A percentile compares a stretch with the other conserved stretches of the same genome.
These are phyloP conservation scores for Muscicapa adusta DNA, from an alignment of 2,113 vertebrate genomes.

Conservation along the genomic window DNA sequence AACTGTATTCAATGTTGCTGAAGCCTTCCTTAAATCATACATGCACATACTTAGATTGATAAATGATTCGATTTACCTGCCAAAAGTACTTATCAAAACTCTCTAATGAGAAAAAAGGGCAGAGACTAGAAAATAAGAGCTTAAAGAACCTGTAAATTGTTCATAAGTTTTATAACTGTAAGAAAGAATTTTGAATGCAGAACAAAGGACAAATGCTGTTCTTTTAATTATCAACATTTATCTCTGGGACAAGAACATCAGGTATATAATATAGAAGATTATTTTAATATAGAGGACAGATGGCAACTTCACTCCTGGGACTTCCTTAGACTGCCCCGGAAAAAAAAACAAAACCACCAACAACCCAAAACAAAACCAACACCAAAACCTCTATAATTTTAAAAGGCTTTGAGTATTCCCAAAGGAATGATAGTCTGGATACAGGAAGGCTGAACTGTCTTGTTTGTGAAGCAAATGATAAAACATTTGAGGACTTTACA, in stretches of 20 bases:
- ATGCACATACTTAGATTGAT: not conserved
- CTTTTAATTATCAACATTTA: slow-evolving; percentile 81
- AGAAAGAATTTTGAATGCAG: slow-evolving; percentile 30
- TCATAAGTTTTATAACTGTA: not conserved
- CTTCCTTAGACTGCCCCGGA: slow-evolving; percentile 65
- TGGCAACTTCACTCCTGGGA: slow-evolving; percentile 75
- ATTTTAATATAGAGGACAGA: slow-evolving; percentile 80
- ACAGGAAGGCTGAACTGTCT: slow-evolving; percentile 8
- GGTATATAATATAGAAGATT: slow-evolving; percentile 71
- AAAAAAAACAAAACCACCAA: not conserved
- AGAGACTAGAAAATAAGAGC: not conserved
- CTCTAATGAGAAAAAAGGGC: not conserved
- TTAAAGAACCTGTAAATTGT: not conserved
- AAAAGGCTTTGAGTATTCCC: slow-evolving; percentile 73
- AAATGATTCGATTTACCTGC: not conserved
- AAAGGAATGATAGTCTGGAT: slow-evolving; percentile 37
- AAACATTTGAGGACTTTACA: slow-evolving; percentile 9
- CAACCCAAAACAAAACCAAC: not conserved
- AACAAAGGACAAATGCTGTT: slow-evolving; percentile 71
- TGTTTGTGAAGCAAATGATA: slow-evolving; percentile 46
- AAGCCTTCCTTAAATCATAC: not conserved
- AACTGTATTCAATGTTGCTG: not conserved
- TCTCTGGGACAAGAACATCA: slow-evolving; percentile 79
- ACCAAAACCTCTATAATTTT: slow-evolving; percentile 58
- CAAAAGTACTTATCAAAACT: not conserved